phyloP scores from a whole-genome alignment of 2,113 vertebrate species.

The Lonchura striata region DNA sequence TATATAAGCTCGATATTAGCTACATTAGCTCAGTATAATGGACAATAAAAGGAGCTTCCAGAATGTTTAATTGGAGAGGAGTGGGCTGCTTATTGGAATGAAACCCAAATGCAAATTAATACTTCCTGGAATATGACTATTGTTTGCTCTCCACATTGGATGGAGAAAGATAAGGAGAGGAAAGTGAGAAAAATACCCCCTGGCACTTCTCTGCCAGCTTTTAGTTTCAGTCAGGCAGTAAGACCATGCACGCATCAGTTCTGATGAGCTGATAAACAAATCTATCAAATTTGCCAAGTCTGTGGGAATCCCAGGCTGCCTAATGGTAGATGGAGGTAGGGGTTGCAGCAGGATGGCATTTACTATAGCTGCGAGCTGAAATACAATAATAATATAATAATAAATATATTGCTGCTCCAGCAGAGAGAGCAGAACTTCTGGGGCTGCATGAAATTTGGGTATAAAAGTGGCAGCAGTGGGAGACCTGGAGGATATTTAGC shows the following conservation, averaged over 20 bases:
- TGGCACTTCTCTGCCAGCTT: constrained; percentile 10
- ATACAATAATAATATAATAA: constrained; percentile 46
- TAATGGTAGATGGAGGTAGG: constrained; percentile 52
- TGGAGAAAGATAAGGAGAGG: background rate
- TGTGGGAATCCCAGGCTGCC: constrained; percentile 38
- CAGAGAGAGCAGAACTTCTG: constrained; percentile 52
- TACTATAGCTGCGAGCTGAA: constrained; percentile 40
- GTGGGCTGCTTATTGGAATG: background rate
- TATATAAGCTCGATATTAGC: background rate
- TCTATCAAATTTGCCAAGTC: constrained; percentile 61
- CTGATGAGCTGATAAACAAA: constrained; percentile 66
- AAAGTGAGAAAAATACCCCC: background rate
- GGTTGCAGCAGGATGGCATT: constrained; percentile 52
- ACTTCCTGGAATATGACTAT: background rate
- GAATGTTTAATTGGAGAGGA: background rate
- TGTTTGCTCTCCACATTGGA: background rate
- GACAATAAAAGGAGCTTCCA: background rate
- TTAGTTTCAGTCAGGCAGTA: constrained; percentile 7
- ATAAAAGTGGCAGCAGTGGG: constrained; percentile 54
- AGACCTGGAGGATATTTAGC: constrained; percentile 34
- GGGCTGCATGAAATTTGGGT: constrained; percentile 24
- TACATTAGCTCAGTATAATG: background rate
- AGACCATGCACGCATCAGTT: constrained; percentile 10
- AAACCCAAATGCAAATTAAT: background rate
- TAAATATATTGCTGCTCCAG: constrained; percentile 56